phyloP scores from a whole-genome alignment of 2,888 invertebrate species.

The Lycophotia porphyrea region DNA sequence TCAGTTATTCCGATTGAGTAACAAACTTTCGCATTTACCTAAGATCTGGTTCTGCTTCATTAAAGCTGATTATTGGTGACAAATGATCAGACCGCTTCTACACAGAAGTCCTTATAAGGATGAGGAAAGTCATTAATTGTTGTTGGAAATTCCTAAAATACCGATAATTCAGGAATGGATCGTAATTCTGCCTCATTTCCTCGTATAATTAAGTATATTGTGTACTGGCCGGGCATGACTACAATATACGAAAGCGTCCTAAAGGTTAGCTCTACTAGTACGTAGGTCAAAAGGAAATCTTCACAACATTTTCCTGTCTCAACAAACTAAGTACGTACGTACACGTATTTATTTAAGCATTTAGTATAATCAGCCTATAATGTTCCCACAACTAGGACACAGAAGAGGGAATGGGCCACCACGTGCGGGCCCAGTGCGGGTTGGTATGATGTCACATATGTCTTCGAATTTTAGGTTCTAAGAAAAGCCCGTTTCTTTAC shows the following conservation, averaged over 20 bases:
- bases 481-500: too few species aligned
- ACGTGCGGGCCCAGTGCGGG: too few species aligned
- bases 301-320: slow-evolving; percentile 60
- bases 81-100: neutral
- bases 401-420: too few species aligned
- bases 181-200: slow-evolving; percentile 3
- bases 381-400: too few species aligned
- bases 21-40: neutral
- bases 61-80: neutral
- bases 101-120: too few species aligned
- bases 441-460: too few species aligned
- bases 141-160: slow-evolving; percentile 1
- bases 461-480: too few species aligned
- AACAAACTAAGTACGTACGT: slow-evolving; percentile 44
- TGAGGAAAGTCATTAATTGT: neutral
- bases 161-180: neutral
- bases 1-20: neutral
- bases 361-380: too few species aligned
- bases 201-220: slow-evolving; percentile 9
- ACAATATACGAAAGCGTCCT: slow-evolving; percentile 18
- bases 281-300: slow-evolving; percentile 64
- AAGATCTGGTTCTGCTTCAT: neutral
- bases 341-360: slow-evolving; percentile 41
- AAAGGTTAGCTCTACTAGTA: slow-evolving; percentile 26
- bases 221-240: neutral